phyloP scores from a whole-genome alignment of 2,113 vertebrate genomes.

The Mus pahari region DNA sequence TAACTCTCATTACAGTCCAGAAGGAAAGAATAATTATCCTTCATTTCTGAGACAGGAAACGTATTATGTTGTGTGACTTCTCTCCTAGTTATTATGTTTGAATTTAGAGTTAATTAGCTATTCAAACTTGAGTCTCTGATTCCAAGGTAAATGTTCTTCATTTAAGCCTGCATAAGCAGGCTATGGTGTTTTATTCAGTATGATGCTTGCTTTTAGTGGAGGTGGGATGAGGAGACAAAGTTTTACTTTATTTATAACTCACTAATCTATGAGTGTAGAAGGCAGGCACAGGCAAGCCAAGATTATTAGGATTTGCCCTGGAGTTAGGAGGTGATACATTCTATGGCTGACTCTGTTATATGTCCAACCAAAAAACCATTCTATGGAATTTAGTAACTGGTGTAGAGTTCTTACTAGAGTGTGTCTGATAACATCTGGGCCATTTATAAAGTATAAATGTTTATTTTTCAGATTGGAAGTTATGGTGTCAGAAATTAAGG shows the following conservation, averaged over 20 bases:
- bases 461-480: background rate
- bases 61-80: slow-evolving; percentile 3
- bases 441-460: background rate
- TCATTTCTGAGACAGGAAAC: slow-evolving; percentile 21
- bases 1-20: background rate
- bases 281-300: background rate
- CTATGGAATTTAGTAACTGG: slow-evolving; percentile 27
- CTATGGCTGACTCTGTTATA: background rate
- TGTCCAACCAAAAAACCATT: slow-evolving; percentile 14
- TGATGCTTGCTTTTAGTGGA: background rate
- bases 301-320: background rate
- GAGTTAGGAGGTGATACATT: background rate
- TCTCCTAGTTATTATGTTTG: background rate
- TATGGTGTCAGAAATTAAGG: background rate
- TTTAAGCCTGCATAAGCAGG: background rate
- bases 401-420: slow-evolving; percentile 17
- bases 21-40: slow-evolving; percentile 7
- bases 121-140: slow-evolving; percentile 16
- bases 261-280: slow-evolving; percentile 6
- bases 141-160: slow-evolving; percentile 26
- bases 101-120: slow-evolving; percentile 23
- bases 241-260: slow-evolving; percentile 26
- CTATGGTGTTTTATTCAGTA: background rate
- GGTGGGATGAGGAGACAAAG: background rate
- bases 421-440: background rate